Base-by-base conservation (phyloP, 2,888 invertebrate species). In the Microplitis deprimator region DNA sequence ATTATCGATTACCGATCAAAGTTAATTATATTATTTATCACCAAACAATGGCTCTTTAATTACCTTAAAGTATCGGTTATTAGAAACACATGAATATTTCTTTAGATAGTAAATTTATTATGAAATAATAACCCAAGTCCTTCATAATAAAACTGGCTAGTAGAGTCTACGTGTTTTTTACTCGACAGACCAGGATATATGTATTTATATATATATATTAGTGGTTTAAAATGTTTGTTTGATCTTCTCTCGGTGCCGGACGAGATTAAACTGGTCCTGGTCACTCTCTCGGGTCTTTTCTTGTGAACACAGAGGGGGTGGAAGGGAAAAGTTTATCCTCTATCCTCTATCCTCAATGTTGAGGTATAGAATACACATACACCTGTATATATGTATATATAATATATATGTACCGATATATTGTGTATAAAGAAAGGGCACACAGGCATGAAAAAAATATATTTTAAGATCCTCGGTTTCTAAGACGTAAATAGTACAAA, bases 211-310 rank as follows among this genome's bases (percentile, higher is more conserved):
- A 29, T 29, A 29, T 29, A 29, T 29, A 4, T 29, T 29, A 29
- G 29, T 29, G 29, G 3, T 29, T 29, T 29, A 29, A 29, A 16
- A 6, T 62, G 6, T 20, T 62, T 41, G 59, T 29, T 16, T 62
- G 13, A 40, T 62, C 64, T 50, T 67, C 13, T 68, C 68, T 20
- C 74, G 68, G 20, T 68, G 74, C 70, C 77, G 50, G 77, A 60
- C 74, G 60, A 69, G 41, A 74, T 77, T 74, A 71, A 67, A 77
- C 77, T 77, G 77, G 77, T 77, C 73, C 68, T 68, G 61, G 62
- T 65, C 65, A 29, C 41, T 69, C 38, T 65, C 76, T 71, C 40
- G 8, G n/a, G 75, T 20, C 60, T 50, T 70, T 70, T 39, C 7
- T 39, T 41, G 29, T 40, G 40, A 41, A 59, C 40, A 69, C n/a